Conservation (phyloP, 2,113 vertebrate species). For the Paramisgurnus dabryanus region DNA sequence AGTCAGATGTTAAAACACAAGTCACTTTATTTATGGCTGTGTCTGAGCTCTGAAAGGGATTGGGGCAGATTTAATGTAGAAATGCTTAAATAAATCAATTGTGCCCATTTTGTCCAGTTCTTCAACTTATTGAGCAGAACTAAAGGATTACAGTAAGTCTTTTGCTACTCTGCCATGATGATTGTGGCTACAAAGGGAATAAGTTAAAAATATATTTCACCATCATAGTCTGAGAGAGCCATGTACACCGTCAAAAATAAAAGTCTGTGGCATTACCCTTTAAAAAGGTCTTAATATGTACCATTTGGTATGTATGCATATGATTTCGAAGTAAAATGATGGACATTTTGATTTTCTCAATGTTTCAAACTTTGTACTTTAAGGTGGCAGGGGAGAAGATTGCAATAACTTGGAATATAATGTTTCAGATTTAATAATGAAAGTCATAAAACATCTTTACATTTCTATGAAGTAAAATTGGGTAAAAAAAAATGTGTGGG, state of each 20-base stretch:
- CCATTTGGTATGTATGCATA: neutral
- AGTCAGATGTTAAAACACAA: slow-evolving; percentile 21
- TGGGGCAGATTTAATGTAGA: slow-evolving; percentile 26
- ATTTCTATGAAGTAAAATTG: too few species aligned
- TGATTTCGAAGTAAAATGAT: neutral
- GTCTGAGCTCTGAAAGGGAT: neutral
- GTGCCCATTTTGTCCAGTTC: neutral
- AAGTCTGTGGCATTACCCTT: too few species aligned
- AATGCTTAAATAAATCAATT: slow-evolving; percentile 27
- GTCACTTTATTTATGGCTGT: slow-evolving; percentile 30
- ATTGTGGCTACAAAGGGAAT: neutral
- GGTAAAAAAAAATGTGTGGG: too few species aligned
- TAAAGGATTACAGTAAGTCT: slow-evolving; percentile 13
- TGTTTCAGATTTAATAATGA: neutral
- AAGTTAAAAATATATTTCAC: slow-evolving; percentile 12
- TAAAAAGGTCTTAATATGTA: too few species aligned
- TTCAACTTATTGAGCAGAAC: neutral
- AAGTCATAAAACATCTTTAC: neutral
- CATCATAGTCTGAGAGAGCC: neutral
- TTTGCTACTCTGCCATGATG: neutral
- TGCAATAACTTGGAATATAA: neutral
- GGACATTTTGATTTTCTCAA: neutral
- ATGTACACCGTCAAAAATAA: neutral
- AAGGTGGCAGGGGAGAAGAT: neutral
- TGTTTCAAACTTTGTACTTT: slow-evolving; percentile 1